A percentile compares a stretch with the other conserved stretches of the same genome.
Evolutionary conservation across 1,140 invertebrate genomes (phyloP).

Genomic region (Trichonephila clavipes): DNA sequence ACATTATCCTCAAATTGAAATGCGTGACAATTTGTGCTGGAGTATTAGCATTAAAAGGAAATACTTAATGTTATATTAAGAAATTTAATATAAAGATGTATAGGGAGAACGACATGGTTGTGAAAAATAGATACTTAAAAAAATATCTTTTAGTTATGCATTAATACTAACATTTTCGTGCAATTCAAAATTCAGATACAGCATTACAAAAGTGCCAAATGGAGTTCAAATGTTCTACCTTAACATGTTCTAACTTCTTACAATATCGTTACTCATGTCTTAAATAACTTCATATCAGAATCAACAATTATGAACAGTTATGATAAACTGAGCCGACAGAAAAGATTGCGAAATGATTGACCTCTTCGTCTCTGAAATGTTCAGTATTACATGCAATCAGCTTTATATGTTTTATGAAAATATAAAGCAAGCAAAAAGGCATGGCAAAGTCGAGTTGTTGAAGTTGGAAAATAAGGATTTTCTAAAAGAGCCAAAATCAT

Average conservation of each 20-base stretch:
- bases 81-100: too few relatives aligned
- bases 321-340: not conserved
- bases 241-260: not conserved
- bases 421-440: not conserved
- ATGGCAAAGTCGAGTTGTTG: not conserved
- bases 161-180: not conserved
- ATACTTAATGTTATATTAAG: too few relatives aligned
- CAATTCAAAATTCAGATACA: not conserved
- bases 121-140: too few relatives aligned
- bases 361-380: not conserved
- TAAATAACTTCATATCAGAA: not conserved
- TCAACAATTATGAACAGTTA: not conserved
- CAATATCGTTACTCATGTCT: not conserved
- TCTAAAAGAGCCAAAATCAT: slow-evolving; percentile 5
- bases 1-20: too few relatives aligned
- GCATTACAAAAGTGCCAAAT: not conserved
- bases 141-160: too few relatives aligned
- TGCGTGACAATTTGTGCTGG: too few relatives aligned
- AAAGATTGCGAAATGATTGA: not conserved
- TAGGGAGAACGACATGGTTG: too few relatives aligned
- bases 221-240: not conserved
- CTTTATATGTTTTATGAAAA: slow-evolving; percentile 23
- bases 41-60: too few relatives aligned
- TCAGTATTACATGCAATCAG: slow-evolving; percentile 27
- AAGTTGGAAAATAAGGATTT: not conserved